Conservation (phyloP, 2,113 vertebrate species). For the Sturnus vulgaris region DNA sequence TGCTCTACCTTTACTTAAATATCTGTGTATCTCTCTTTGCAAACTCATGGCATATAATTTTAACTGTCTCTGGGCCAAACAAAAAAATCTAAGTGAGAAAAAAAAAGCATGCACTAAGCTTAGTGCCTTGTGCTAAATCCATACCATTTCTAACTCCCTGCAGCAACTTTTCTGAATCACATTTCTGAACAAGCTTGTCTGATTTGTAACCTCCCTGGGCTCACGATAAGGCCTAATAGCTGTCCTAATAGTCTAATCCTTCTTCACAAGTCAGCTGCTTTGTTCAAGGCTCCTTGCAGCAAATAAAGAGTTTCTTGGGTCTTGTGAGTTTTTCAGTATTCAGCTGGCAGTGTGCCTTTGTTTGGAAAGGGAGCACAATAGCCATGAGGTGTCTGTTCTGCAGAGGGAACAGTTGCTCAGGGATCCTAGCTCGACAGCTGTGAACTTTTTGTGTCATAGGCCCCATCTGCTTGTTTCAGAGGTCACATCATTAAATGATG, state of each 20-base stretch:
- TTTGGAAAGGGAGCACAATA: not conserved
- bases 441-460: not conserved
- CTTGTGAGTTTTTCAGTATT: not conserved
- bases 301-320: not conserved
- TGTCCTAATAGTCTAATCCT: not conserved
- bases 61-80: not conserved
- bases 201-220: not conserved
- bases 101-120: not conserved
- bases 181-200: not conserved
- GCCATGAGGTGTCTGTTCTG: not conserved
- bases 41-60: not conserved
- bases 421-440: not conserved
- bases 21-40: not conserved
- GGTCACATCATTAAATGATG: not conserved
- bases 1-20: not conserved
- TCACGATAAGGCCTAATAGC: not conserved
- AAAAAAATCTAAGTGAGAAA: not conserved
- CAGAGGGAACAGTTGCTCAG: not conserved
- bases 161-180: not conserved
- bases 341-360: not conserved
- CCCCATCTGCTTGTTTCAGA: not conserved
- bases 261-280: not conserved
- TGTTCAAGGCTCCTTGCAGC: not conserved
- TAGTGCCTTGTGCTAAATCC: not conserved
- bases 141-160: not conserved